Evolutionary conservation across 1,140 invertebrate genomes (phyloP).

Genomic region (Aphaenogaster rudis): DNA sequence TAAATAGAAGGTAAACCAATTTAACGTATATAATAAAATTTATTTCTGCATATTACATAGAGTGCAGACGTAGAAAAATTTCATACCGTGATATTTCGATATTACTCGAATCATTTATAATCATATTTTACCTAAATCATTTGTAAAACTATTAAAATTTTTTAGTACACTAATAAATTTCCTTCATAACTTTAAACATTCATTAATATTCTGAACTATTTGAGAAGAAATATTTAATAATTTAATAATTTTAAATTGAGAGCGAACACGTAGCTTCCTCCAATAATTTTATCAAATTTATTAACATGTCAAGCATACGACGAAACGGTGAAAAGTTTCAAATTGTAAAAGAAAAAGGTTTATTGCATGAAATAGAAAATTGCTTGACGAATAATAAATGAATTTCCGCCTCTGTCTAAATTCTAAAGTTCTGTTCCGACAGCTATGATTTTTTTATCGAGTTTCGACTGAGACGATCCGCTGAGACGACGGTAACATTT

Average conservation of each 20-base stretch:
- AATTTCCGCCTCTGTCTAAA: neutral
- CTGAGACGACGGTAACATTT: neutral
- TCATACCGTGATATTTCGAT: neutral
- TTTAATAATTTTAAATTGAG: neutral
- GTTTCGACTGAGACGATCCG: neutral
- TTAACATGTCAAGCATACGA: neutral
- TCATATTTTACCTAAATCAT: neutral
- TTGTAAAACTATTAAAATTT: neutral
- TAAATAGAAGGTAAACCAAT: neutral
- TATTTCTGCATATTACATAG: neutral
- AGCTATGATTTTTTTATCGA: neutral
- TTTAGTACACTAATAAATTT: neutral
- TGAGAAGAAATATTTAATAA: neutral
- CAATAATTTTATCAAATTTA: neutral
- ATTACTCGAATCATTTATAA: neutral
- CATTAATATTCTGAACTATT: neutral
- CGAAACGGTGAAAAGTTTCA: neutral
- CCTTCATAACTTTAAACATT: neutral
- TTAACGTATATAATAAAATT: neutral
- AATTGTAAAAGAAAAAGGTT: neutral
- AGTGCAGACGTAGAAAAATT: neutral
- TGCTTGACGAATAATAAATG: neutral
- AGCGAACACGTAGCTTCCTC: too few species aligned
- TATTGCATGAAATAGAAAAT: neutral
- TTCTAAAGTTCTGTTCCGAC: neutral